Conservation (phyloP, 1,140 invertebrate species). For the Luehdorfia chinensis region DNA sequence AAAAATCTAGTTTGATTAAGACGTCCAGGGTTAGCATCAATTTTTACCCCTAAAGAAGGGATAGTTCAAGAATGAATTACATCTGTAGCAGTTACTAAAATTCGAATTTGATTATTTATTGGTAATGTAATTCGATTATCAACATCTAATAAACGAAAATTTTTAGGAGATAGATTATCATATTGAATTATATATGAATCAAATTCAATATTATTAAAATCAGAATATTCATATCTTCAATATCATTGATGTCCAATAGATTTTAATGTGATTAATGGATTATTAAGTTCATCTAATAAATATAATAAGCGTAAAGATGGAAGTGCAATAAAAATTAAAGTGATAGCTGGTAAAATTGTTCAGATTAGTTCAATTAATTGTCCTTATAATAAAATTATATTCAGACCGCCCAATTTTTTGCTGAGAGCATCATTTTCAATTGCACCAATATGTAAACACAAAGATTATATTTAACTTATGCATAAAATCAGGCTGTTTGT, state of each 20-base stretch:
- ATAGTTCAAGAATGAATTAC: conserved; percentile 85
- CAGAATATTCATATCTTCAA: no score
- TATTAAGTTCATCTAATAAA: conserved; percentile 79
- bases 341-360: conserved; percentile 79
- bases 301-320: conserved; percentile 80
- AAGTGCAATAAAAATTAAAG: conserved; percentile 80
- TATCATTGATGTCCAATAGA: conserved; percentile 83
- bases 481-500: no score
- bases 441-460: no score
- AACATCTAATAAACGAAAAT: no score
- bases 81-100: conserved; percentile 79
- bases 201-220: no score
- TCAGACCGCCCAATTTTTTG: conserved; percentile 72
- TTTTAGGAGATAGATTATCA: no score
- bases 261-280: conserved; percentile 78
- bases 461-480: no score
- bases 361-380: conserved; percentile 81
- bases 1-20: conserved; percentile 81
- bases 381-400: conserved; percentile 70
- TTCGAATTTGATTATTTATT: no score
- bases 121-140: no score
- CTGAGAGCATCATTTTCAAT: no score
- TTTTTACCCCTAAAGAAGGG: conserved; percentile 80
- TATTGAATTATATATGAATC: no score
- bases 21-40: conserved; percentile 82